These are phyloP conservation scores for Apoda limacodes DNA, from an alignment of 2,888 invertebrate species.

Conservation along the genomic window DNA sequence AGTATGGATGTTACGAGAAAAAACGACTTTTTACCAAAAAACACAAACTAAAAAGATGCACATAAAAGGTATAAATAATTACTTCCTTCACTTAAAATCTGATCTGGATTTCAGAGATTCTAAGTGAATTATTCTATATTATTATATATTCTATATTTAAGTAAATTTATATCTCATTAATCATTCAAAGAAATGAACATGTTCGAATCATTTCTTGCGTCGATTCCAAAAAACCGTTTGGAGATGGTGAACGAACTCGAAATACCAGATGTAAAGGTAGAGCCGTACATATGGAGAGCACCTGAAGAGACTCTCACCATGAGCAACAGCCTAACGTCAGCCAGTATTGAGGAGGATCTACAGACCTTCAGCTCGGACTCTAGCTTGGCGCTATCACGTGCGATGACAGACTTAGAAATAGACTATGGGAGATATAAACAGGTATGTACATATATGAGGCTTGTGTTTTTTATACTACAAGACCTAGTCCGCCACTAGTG, in stretches of 20 bases:
- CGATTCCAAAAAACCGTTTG: slow-evolving; percentile 42
- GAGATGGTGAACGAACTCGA: slow-evolving; percentile 47
- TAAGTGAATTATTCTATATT: no score
- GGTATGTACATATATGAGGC: neutral
- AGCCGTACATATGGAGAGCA: slow-evolving; percentile 39
- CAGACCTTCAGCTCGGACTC: slow-evolving; percentile 37
- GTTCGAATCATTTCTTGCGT: slow-evolving; percentile 39
- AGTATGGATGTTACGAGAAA: no score
- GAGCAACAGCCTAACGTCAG: slow-evolving; percentile 32
- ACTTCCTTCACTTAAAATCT: no score
- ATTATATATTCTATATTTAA: no score
- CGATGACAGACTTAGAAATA: slow-evolving; percentile 57
- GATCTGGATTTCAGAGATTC: no score
- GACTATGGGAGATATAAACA: slow-evolving; percentile 36
- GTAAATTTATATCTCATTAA: no score
- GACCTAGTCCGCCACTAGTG: neutral
- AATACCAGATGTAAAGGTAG: slow-evolving; percentile 36
- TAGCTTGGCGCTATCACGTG: slow-evolving; percentile 45
- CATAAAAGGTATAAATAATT: no score
- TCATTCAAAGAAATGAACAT: slow-evolving; percentile 42
- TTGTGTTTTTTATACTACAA: neutral
- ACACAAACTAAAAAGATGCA: no score
- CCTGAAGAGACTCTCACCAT: slow-evolving; percentile 27
- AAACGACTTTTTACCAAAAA: no score
- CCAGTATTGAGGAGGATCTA: slow-evolving; percentile 23